These are phyloP conservation scores for Drosophila nigromelanica DNA, from an alignment of 1,140 invertebrate species.

Conservation along the genomic window DNA sequence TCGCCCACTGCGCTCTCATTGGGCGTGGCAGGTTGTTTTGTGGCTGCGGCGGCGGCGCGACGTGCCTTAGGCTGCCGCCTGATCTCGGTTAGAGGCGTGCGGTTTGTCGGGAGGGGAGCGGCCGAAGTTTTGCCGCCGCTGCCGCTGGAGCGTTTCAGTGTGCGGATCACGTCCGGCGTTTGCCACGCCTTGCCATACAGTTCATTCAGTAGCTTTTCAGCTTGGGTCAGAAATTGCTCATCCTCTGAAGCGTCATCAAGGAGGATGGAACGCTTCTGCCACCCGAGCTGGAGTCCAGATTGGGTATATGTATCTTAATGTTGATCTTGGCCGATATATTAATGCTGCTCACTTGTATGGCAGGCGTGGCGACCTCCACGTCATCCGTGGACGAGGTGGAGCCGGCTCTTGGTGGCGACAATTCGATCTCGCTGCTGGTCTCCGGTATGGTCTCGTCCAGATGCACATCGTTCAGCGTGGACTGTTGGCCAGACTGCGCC, in stretches of 20 bases:
- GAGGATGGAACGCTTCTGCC: constrained; percentile 16
- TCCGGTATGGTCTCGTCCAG: constrained; percentile 65
- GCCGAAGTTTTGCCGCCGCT: constrained; percentile 40
- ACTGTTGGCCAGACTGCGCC: constrained; percentile 3
- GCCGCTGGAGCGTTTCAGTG: constrained; percentile 59
- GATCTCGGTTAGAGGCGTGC: constrained; percentile 23
- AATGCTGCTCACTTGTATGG: constrained; percentile 68
- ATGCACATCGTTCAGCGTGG: constrained; percentile 23
- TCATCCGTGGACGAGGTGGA: constrained; percentile 1
- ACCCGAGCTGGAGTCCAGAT: constrained; percentile 42
- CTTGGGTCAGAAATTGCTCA: constrained; percentile 67
- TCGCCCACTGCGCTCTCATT: constrained; percentile 67
- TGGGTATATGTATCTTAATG: constrained; percentile 76
- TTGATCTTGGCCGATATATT: constrained; percentile 82
- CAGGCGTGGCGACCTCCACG: neutral
- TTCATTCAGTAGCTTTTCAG: constrained; percentile 84
- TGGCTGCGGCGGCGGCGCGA: constrained; percentile 11
- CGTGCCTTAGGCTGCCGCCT: constrained; percentile 21
- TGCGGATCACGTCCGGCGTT: constrained; percentile 77
- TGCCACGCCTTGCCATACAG: constrained; percentile 85
- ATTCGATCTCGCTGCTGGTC: constrained; percentile 55
- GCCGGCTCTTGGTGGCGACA: constrained; percentile 6
- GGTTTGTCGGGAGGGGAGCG: neutral
- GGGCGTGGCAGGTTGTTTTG: neutral
- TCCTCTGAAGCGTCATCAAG: constrained; percentile 45